Evolutionary conservation across 2,113 vertebrate genomes (phyloP).

Genomic region (Mirza zaza): DNA sequence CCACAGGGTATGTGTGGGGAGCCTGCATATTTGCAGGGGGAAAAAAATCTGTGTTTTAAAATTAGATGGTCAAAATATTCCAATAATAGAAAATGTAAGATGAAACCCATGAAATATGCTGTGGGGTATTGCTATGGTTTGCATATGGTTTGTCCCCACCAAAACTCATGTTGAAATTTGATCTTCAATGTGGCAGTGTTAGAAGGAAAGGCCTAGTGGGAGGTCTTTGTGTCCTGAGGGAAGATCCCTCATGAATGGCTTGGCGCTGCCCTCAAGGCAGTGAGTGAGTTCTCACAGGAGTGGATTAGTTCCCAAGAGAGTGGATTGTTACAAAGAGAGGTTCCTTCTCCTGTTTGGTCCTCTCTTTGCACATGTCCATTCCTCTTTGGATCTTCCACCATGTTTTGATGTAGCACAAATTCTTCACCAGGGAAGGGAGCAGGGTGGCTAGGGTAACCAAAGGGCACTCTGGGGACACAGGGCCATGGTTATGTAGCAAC

Average conservation of each 20-base stretch:
- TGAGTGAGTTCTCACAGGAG: not conserved
- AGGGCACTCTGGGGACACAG: not conserved
- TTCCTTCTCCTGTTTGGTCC: not conserved
- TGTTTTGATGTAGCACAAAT: not conserved
- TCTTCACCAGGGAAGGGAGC: not conserved
- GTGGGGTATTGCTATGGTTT: not conserved
- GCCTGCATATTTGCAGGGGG: not conserved
- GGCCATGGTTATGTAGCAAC: not conserved
- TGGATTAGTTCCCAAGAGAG: not conserved
- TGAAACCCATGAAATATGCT: not conserved
- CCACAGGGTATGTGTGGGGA: not conserved
- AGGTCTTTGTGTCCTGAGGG: not conserved
- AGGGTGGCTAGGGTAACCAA: not conserved
- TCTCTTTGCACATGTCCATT: not conserved
- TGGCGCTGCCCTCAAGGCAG: not conserved
- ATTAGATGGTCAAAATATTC: conserved; percentile 60
- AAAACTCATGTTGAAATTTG: not conserved
- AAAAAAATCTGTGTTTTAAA: conserved; percentile 39
- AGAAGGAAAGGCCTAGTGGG: not conserved
- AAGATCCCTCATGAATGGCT: not conserved
- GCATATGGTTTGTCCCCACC: not conserved
- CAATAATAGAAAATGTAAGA: conserved; percentile 56
- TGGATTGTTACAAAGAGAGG: not conserved
- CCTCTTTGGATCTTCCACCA: not conserved
- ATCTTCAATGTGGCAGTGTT: not conserved